Base-by-base conservation (phyloP, 2,797 vertebrate species). In the Cyclura pinguis region DNA sequence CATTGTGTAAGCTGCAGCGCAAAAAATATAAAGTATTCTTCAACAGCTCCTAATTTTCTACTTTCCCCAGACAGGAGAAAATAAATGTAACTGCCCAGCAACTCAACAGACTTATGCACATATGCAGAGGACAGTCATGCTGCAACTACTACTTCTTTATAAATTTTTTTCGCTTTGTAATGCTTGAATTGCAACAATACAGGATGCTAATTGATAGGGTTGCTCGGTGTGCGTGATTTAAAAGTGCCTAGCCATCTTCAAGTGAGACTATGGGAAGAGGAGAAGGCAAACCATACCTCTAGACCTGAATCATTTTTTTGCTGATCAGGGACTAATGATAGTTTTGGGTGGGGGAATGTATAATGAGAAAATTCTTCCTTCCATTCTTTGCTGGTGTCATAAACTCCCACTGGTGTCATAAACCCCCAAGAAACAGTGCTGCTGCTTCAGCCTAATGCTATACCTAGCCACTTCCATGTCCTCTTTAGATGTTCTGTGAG, bases 391-490 rank as follows among this genome's bases (percentile, higher is more conserved):
- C 69, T 59, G 35, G n/a, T 32, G 1, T 47, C 52, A 32, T 64
- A n/a, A 77, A 42, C 42, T 32, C 27, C 0, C 18, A 29, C 10
- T 87, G 72, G 50, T 69, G n/a, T 88, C 81, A 50, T 67, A 69
- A 67, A 74, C 82, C 78, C n/a, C 29, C 10, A 55, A 18, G 18
- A n/a, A 38, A 9, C 50, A 80, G 35, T 67, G n/a, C 57, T n/a
- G 14, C 14, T 52, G 22, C 16, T 20, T 6, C 18, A 24, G 0
- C 1, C 0, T 27, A 80, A 67, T 78, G 1, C 20, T 62, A 27
- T 38, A 88, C 81, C 88, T 88, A 76, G 92, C 59, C 89, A 50
- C 85, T 93, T 64, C 35, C 22, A 24, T 42, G 6, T 55, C 3
- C 85, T 92, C 83, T 85, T 93, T 84, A 83, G 35, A 89, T 72